Evolutionary conservation across 2,888 invertebrate species (phyloP).

Genomic region (Spodoptera exigua): DNA sequence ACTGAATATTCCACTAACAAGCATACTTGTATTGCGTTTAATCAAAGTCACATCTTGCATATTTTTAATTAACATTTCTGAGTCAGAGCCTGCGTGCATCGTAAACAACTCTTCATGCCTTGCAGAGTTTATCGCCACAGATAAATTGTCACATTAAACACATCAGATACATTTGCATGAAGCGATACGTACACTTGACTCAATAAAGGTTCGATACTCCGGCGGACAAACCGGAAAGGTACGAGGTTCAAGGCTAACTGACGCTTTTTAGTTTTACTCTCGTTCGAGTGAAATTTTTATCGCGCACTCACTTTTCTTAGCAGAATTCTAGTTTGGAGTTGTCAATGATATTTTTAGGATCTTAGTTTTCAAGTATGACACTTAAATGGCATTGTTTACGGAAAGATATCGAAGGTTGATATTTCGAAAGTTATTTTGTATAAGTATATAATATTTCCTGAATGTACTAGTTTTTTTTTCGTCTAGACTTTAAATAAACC

Average conservation of each 20-base stretch:
- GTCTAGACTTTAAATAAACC: constrained; percentile 30
- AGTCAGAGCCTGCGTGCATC: constrained; percentile 21
- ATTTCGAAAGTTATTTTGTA: constrained; percentile 38
- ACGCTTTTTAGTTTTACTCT: constrained; percentile 54
- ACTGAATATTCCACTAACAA: constrained; percentile 22
- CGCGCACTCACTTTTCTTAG: constrained; percentile 38
- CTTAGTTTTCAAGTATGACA: neutral
- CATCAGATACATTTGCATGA: constrained; percentile 36
- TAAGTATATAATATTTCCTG: too few relatives aligned
- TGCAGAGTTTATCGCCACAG: constrained; percentile 35
- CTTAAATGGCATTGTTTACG: constrained; percentile 38
- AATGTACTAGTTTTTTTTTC: constrained; percentile 49
- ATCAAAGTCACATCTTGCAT: constrained; percentile 41
- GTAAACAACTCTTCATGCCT: constrained; percentile 30
- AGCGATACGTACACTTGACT: constrained; percentile 62
- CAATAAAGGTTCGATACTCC: constrained; percentile 59
- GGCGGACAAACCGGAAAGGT: constrained; percentile 61
- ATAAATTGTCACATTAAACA: constrained; percentile 52
- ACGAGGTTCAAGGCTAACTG: constrained; percentile 55
- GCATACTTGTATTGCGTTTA: constrained; percentile 21
- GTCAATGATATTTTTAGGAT: constrained; percentile 1
- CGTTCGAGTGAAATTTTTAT: constrained; percentile 42
- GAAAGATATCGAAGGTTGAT: constrained; percentile 46
- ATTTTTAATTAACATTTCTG: constrained; percentile 42
- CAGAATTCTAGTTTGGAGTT: too few relatives aligned